Evolutionary conservation across 2,888 invertebrate genomes (phyloP), one percentile per base, ranked within the genome.

Genomic region (Ormyrus thymus): DNA sequence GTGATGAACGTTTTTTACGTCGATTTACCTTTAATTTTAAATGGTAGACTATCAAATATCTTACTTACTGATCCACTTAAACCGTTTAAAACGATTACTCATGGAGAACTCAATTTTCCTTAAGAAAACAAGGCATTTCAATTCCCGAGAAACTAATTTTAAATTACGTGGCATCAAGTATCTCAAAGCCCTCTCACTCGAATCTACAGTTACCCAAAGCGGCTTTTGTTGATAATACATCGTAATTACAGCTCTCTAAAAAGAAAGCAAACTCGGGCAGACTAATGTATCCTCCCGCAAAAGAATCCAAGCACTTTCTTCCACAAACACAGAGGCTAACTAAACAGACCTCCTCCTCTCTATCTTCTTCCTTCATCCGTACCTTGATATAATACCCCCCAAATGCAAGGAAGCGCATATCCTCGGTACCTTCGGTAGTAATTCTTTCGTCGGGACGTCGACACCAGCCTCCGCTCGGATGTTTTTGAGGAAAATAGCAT

Each of bases 401-500:
- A 61, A 48, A 72, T 56, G 43, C 29, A 6, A 61, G 50, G 53
- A 66, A 53, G 43, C 51, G 15, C 13, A n/a, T 43, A 73, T 77
- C 45, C 58, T 65, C 71, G 55, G 29, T 29, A 61, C 43, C 48
- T 45, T 55, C 43, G 62, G 55, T 56, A 50, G 68, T 66, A 73
- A 78, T 78, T 78, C 50, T 68, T 68, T 73, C 62, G 55, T 73
- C 59, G 50, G 11, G 29, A 66, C 7, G 13, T 11, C 5, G 13
- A 65, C 11, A 55, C 29, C 50, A 10, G 55, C 45, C 56, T 48
- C 13, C 48, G 10, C 11, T 56, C 56, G 13, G 48, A 51, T 70
- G n/a, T 70, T 75, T 77, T 65, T 66, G 15, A 61, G 58, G 43
- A 59, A 77, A 77, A 77, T 72, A 72, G 61, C 65, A 29, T 66